These are phyloP conservation scores for Theristicus caerulescens DNA, from an alignment of 2,113 vertebrate genomes.

Conservation along the genomic window DNA sequence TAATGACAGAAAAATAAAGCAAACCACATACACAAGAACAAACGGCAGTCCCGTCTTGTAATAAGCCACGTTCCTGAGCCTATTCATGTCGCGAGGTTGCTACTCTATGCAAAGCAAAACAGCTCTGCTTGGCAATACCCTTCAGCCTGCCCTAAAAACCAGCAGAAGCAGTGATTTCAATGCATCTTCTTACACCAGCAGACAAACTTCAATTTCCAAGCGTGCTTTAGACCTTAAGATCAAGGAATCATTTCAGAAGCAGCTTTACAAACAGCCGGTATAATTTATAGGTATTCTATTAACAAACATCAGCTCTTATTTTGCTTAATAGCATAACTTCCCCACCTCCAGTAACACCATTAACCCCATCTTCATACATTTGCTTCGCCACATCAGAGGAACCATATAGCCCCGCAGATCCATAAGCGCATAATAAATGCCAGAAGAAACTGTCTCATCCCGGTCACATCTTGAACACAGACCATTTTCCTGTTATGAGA, in stretches of 20 bases:
- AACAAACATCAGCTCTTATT: not conserved
- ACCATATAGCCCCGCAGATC: not conserved
- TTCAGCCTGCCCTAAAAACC: not conserved
- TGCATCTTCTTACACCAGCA: not conserved
- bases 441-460: not conserved
- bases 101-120: not conserved
- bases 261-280: not conserved
- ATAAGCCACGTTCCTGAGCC: not conserved
- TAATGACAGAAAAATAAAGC: not conserved
- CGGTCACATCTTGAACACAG: constrained; percentile 55
- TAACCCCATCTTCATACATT: not conserved
- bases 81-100: not conserved
- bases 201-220: not conserved
- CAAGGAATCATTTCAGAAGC: not conserved
- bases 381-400: not conserved
- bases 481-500: not conserved
- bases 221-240: not conserved
- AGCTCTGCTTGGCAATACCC: not conserved
- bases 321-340: not conserved
- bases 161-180: not conserved
- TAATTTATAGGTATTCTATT: not conserved
- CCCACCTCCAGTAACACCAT: not conserved
- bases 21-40: not conserved
- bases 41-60: accelerated
- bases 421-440: not conserved